Conservation (phyloP, 64 coral and sea anemone species). For the Pachyseris speciosa region DNA sequence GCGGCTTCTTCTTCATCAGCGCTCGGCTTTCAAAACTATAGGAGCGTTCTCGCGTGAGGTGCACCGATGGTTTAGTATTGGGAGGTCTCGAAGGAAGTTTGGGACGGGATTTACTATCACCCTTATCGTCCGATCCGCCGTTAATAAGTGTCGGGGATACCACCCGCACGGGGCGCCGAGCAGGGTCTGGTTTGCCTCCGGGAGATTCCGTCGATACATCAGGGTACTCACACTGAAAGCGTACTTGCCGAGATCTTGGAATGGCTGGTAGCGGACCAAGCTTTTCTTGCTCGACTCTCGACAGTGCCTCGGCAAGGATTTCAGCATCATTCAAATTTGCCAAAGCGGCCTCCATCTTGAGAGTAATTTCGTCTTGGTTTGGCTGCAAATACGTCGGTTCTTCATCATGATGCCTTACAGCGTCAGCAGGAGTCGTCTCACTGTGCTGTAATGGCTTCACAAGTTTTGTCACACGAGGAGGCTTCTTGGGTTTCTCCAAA, state of each 20-base stretch:
- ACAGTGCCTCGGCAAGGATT: conserved; percentile 86
- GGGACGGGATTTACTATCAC: conserved; percentile 3
- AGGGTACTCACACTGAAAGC: conserved; percentile 59
- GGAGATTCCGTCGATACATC: background rate
- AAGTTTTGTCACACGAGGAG: conserved; percentile 64
- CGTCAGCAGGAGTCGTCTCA: background rate
- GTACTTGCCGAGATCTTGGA: conserved; percentile 81
- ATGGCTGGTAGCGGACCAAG: conserved; percentile 83
- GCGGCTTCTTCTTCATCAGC: background rate
- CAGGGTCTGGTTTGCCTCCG: background rate
- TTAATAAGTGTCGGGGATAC: conserved; percentile 80
- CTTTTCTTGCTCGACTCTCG: conserved; percentile 93
- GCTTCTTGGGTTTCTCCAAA: conserved; percentile 77
- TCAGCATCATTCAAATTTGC: conserved; percentile 91
- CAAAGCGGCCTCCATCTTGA: conserved; percentile 83
- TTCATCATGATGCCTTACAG: background rate
- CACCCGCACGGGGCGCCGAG: conserved; percentile 63
- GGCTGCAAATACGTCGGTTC: conserved; percentile 83
- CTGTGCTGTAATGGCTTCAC: conserved; percentile 65
- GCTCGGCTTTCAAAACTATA: conserved; percentile 24
- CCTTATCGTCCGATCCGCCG: conserved; percentile 37
- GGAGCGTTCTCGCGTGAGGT: conserved; percentile 37
- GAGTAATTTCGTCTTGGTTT: conserved; percentile 70
- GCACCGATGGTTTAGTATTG: conserved; percentile 50
- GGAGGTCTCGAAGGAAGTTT: conserved; percentile 83